phyloP scores from a whole-genome alignment of 2,797 vertebrate species.

The Epinephelus malabaricus region DNA sequence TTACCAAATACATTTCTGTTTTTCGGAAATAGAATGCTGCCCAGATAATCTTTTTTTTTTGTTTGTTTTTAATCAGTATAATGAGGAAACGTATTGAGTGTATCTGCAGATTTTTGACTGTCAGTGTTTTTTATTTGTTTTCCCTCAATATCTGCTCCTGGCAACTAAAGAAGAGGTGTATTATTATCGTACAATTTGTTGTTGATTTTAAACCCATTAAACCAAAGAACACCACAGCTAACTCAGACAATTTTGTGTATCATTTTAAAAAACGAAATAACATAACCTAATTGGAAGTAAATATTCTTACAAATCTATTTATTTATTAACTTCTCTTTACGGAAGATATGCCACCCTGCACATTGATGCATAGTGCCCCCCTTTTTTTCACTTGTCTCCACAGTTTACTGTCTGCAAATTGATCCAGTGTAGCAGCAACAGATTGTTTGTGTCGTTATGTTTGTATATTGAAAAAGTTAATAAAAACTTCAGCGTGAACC shows the following conservation, averaged over 20 bases:
- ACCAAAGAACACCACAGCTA: background rate
- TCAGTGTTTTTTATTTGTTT: background rate
- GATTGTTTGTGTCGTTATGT: too few species aligned
- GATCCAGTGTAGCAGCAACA: too few species aligned
- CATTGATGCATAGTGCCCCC: too few species aligned
- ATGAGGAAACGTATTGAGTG: background rate
- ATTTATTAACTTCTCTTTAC: too few species aligned
- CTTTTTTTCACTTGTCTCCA: too few species aligned
- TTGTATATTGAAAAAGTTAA: too few species aligned
- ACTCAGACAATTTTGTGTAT: background rate
- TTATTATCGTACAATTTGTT: background rate
- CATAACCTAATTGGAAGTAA: too few species aligned
- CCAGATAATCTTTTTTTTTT: background rate
- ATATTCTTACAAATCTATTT: too few species aligned
- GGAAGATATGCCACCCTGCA: too few species aligned
- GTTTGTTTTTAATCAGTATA: background rate
- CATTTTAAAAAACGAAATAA: too few species aligned
- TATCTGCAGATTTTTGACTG: background rate
- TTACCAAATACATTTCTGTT: background rate
- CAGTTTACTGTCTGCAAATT: too few species aligned
- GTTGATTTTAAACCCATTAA: slow-evolving; percentile 10
- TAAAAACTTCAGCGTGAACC: too few species aligned
- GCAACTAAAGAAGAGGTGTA: background rate
- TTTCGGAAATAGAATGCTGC: background rate
- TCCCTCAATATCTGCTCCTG: background rate